Percentiles rank a stretch among this genome's conserved stretches.
Conservation (phyloP, 2,797 vertebrate genomes). For the Phoebastria nigripes region DNA sequence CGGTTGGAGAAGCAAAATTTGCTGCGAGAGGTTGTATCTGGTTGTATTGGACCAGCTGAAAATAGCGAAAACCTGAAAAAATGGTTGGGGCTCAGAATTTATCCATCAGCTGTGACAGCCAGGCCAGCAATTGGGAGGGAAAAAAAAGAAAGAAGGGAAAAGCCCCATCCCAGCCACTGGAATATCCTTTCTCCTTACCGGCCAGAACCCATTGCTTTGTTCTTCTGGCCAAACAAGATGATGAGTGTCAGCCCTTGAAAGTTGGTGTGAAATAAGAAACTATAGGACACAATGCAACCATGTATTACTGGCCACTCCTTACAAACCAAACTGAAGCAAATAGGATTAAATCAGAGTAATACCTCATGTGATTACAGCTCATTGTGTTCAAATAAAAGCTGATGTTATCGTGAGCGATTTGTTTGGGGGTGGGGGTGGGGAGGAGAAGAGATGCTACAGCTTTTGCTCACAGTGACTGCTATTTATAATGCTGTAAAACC, state of each 20-base stretch:
- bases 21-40: background rate
- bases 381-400: constrained; percentile 49
- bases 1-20: background rate
- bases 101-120: background rate
- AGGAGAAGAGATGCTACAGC: background rate
- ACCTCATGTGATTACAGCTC: constrained; percentile 45
- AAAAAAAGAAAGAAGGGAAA: background rate
- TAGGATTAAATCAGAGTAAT: constrained; percentile 34
- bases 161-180: background rate
- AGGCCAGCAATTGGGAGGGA: background rate
- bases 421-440: background rate
- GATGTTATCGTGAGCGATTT: background rate
- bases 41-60: background rate
- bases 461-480: background rate
- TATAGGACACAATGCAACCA: background rate
- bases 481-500: background rate
- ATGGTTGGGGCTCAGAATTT: background rate
- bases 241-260: background rate
- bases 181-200: background rate
- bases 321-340: constrained; percentile 36
- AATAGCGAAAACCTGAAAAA: background rate
- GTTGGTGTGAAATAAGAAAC: background rate
- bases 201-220: background rate
- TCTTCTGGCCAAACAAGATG: background rate
- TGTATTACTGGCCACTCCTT: background rate